Conservation (phyloP, 1,140 invertebrate genomes). For the Cecropterus lyciades region DNA sequence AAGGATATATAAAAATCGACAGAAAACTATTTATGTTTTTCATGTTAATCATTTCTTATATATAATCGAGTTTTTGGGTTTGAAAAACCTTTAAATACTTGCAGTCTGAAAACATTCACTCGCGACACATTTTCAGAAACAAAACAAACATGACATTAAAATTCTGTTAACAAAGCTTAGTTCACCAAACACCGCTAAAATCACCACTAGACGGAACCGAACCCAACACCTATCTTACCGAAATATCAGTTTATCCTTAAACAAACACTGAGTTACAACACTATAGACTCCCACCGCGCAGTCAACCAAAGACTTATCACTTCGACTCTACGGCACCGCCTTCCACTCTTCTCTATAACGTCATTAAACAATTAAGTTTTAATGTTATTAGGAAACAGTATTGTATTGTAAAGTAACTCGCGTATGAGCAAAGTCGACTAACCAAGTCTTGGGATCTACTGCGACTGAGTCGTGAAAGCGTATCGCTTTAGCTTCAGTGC, state of each 20-base stretch:
- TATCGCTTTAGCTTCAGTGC: constrained; percentile 19
- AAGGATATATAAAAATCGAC: no score
- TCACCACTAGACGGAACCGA: neutral
- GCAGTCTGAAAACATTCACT: no score
- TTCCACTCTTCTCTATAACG: neutral
- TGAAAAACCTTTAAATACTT: no score
- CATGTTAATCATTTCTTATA: no score
- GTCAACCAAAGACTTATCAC: constrained; percentile 32
- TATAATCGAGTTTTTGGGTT: no score
- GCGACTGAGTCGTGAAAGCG: constrained; percentile 24
- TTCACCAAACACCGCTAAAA: neutral
- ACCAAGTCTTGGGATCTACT: constrained; percentile 30
- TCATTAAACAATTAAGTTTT: constrained; percentile 3
- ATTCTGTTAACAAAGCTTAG: neutral
- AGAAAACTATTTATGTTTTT: no score
- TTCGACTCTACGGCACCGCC: constrained; percentile 22
- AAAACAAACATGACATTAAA: no score
- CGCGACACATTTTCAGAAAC: no score
- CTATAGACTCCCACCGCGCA: neutral
- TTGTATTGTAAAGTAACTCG: neutral
- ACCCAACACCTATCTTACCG: neutral
- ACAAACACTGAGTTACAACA: neutral
- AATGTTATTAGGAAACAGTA: neutral
- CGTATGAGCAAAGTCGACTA: constrained; percentile 29
- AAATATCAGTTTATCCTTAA: neutral